A percentile compares a stretch with the other conserved stretches of the same genome.
Evolutionary conservation across 2,113 vertebrate species (phyloP).

Genomic region (Trematocara zebra): DNA sequence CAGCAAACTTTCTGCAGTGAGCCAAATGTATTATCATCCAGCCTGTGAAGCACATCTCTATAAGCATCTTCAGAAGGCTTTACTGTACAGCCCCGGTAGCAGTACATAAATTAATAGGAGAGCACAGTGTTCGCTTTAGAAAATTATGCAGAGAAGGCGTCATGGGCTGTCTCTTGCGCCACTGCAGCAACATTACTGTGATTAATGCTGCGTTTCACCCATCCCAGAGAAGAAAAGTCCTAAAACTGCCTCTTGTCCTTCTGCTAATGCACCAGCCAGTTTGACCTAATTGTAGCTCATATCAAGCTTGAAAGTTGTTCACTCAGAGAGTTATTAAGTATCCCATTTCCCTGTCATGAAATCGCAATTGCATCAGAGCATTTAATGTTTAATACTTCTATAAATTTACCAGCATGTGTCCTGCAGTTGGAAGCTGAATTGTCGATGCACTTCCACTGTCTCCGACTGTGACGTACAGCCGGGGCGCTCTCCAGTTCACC

Average conservation of each 20-base stretch:
- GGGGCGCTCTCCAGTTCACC: slow-evolving; percentile 12
- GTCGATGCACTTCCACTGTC: neutral
- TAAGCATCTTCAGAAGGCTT: slow-evolving; percentile 53
- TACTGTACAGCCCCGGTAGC: slow-evolving; percentile 42
- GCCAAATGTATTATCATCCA: slow-evolving; percentile 14
- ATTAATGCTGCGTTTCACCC: slow-evolving; percentile 65
- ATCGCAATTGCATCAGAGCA: slow-evolving; percentile 57
- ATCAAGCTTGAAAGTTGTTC: slow-evolving; percentile 33
- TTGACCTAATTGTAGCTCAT: slow-evolving; percentile 68
- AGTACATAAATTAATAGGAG: slow-evolving; percentile 66
- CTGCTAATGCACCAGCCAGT: slow-evolving; percentile 45
- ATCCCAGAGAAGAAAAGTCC: slow-evolving; percentile 52
- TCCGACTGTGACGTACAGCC: slow-evolving; percentile 39
- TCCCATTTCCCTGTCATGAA: slow-evolving; percentile 58
- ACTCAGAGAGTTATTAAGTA: slow-evolving; percentile 53
- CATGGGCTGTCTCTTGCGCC: slow-evolving; percentile 34
- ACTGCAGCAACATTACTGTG: slow-evolving; percentile 63
- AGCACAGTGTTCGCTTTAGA: slow-evolving; percentile 52
- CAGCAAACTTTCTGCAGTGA: slow-evolving; percentile 16
- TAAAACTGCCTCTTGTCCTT: slow-evolving; percentile 56
- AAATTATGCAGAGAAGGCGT: slow-evolving; percentile 62
- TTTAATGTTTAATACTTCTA: slow-evolving; percentile 66
- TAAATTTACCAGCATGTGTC: slow-evolving; percentile 64
- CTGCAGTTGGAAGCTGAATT: slow-evolving; percentile 15
- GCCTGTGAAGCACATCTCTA: slow-evolving; percentile 33